Base-by-base conservation (phyloP, 2,888 invertebrate genomes). In the Tipula lateralis region DNA sequence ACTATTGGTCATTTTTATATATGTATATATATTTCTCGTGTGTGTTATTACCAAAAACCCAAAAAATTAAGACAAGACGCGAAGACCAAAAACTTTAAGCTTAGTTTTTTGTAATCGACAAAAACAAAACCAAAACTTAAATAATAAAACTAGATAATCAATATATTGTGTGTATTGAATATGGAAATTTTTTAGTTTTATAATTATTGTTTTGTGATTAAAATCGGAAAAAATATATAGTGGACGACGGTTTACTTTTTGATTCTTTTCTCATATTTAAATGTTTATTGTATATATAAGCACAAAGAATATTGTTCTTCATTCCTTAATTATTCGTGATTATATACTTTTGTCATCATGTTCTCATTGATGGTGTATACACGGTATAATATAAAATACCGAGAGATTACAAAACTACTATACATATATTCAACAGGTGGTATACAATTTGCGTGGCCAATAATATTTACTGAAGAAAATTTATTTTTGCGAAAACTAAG, bases 151-250 rank as follows among this genome's bases (percentile, higher is more conserved):
- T 66, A 66, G 66, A 66, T 24, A 66, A 66, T 66, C 24, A 66
- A 66, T 66, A 66, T n/a, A n/a, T n/a, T n/a, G n/a, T n/a, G 66
- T 44, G 9, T 16, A 66, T 66, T 66, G 66, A 66, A 66, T 66
- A 66, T 66, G 66, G 66, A 24, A 66, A 66, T 66, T 66, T 44
- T 66, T 66, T 44, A 44, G 44, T 44, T 44, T 36, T 44, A 44
- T 44, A 66, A 66, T 66, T 66, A 66, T 66, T 66, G 66, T 66
- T 66, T 66, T 66, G 66, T 66, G 66, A 66, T 66, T 66, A 66
- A 24, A 66, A 66, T 24, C 19, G 19, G 2, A 12, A 66, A 66
- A 50, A 50, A 50, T 4, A 50, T 19, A 66, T 24, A 66, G 16
- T 5, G 13, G 24, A 24, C 66, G 24, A 24, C 66, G 19, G 44